A percentile compares a stretch with the other conserved stretches of the same genome.
These are phyloP conservation scores for Cottus gobio DNA, from an alignment of 2,113 vertebrate species.

Conservation along the genomic window DNA sequence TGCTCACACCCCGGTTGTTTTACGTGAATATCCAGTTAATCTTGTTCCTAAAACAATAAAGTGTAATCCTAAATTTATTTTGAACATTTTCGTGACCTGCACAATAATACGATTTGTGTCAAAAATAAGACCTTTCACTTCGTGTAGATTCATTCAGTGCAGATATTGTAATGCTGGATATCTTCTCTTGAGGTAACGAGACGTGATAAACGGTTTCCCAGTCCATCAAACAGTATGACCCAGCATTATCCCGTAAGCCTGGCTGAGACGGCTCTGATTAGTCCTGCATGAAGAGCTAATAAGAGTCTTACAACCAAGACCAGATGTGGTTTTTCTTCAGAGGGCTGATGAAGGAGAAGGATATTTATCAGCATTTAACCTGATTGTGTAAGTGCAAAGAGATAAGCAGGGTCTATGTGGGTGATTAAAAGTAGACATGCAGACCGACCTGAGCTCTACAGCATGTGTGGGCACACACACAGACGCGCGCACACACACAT, in stretches of 20 bases:
- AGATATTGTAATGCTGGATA: not conserved
- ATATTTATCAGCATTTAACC: slow-evolving; percentile 57
- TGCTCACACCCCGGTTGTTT: not conserved
- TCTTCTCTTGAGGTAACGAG: slow-evolving; percentile 53
- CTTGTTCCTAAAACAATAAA: not conserved
- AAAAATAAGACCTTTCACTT: not conserved
- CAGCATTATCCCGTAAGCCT: slow-evolving; percentile 65
- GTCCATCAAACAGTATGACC: slow-evolving; percentile 71
- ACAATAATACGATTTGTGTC: not conserved
- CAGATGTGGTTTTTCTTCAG: slow-evolving; percentile 70
- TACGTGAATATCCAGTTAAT: not conserved
- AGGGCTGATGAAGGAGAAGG: slow-evolving; percentile 19
- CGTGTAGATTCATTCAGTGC: not conserved
- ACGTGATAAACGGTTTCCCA: slow-evolving; percentile 49
- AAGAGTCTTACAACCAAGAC: slow-evolving; percentile 66
- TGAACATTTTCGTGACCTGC: not conserved
- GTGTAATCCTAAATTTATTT: not conserved
- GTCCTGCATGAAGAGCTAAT: slow-evolving; percentile 72
- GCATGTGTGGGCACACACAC: slow-evolving; percentile 19
- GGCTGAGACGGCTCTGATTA: slow-evolving; percentile 66
- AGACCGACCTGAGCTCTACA: slow-evolving; percentile 5
- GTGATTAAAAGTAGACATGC: slow-evolving; percentile 40
- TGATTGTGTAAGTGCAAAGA: slow-evolving; percentile 51
- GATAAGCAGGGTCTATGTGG: slow-evolving; percentile 37
- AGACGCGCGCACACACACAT: slow-evolving; percentile 17